These are phyloP conservation scores for Xenopus borealis DNA, from an alignment of 2,113 vertebrate genomes.

Conservation along the genomic window DNA sequence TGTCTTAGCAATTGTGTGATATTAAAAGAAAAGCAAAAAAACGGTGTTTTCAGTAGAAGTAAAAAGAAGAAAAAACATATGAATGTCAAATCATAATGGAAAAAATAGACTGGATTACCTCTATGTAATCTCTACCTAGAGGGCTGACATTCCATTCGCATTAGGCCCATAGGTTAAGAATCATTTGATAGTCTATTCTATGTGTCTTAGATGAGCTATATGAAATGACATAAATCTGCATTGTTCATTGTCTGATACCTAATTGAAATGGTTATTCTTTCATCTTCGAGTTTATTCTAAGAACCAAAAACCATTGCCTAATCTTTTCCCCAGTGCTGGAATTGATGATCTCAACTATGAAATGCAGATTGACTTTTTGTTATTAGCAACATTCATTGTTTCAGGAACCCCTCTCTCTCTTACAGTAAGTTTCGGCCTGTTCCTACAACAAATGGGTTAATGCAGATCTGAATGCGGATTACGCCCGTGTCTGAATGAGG, in stretches of 20 bases:
- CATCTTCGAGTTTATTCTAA: too few species aligned
- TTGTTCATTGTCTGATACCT: not conserved
- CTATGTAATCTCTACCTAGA: conserved; percentile 31
- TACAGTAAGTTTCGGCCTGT: not conserved
- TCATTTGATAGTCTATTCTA: not conserved
- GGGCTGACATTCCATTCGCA: conserved; percentile 23
- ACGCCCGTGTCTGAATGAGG: not conserved
- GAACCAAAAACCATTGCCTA: too few species aligned
- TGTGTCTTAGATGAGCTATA: conserved; percentile 3
- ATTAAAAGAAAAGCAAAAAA: conserved; percentile 19
- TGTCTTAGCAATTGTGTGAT: conserved; percentile 22
- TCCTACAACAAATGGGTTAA: not conserved
- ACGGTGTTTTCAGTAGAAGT: conserved; percentile 4
- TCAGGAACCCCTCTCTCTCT: not conserved
- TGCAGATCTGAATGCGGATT: not conserved
- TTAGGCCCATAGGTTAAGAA: conserved; percentile 8
- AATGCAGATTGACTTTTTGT: too few species aligned
- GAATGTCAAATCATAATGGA: conserved; percentile 24
- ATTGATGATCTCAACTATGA: too few species aligned
- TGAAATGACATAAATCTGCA: conserved; percentile 11
- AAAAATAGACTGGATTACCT: conserved; percentile 29
- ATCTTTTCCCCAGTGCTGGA: too few species aligned
- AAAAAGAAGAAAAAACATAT: not conserved
- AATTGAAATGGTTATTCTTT: not conserved
- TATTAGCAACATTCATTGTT: too few species aligned